A percentile compares a stretch with the other conserved stretches of the same genome.
phyloP scores from a whole-genome alignment of 2,113 vertebrate species.

The Laterallus jamaicensis region DNA sequence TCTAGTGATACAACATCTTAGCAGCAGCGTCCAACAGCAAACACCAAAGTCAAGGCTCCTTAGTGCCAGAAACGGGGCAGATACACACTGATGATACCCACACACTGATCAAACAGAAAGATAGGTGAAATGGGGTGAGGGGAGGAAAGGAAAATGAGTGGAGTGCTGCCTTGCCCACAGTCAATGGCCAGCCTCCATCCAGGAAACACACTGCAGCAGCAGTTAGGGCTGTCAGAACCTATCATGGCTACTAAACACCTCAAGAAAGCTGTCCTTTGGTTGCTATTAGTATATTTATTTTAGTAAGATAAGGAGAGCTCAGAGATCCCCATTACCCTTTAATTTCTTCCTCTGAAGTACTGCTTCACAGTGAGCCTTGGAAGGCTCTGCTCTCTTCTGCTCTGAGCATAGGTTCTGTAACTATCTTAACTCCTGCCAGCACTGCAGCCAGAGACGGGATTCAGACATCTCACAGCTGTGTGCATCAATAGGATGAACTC shows the following conservation, averaged over 20 bases:
- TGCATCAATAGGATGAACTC: slow-evolving; percentile 21
- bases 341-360: background rate
- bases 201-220: background rate
- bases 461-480: slow-evolving; percentile 30
- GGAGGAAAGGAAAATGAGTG: background rate
- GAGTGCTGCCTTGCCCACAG: background rate
- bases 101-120: background rate
- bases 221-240: background rate
- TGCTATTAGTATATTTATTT: background rate
- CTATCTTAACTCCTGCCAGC: background rate
- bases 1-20: accelerated
- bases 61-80: background rate
- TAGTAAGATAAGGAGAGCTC: background rate
- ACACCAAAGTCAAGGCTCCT: background rate
- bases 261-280: background rate
- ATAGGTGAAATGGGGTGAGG: background rate
- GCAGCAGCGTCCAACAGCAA: background rate
- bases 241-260: background rate
- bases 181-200: background rate
- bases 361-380: background rate
- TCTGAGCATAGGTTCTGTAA: background rate
- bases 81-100: background rate
- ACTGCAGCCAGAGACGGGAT: background rate
- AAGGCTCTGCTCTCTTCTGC: background rate
- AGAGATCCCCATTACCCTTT: background rate